These are phyloP conservation scores for Thomomys bottae DNA, from an alignment of 2,113 vertebrate species.

Conservation along the genomic window DNA sequence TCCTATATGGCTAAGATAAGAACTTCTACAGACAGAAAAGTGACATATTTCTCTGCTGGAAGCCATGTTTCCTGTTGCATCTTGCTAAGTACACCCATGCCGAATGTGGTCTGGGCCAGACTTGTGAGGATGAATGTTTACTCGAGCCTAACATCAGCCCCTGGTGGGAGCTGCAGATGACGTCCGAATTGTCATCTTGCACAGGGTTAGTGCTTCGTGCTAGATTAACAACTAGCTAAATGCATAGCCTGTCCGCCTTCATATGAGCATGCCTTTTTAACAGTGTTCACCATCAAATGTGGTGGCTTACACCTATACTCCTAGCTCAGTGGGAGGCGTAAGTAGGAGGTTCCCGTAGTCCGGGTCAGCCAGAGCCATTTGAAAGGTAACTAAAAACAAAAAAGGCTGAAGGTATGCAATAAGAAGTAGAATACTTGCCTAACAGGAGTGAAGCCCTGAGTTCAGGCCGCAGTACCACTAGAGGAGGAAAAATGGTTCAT, in stretches of 20 bases:
- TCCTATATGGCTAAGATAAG: background rate
- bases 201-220: background rate
- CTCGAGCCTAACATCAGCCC: background rate
- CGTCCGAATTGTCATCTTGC: background rate
- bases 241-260: background rate
- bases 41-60: background rate
- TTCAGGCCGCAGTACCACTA: too few relatives aligned
- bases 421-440: too few relatives aligned
- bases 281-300: background rate
- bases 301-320: too few relatives aligned
- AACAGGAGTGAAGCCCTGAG: too few relatives aligned
- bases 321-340: too few relatives aligned
- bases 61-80: background rate
- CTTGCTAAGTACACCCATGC: background rate
- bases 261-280: background rate
- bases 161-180: background rate
- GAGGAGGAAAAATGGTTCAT: too few relatives aligned
- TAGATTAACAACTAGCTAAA: background rate
- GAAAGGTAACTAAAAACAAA: too few relatives aligned
- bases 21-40: background rate
- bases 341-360: too few relatives aligned
- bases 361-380: too few relatives aligned
- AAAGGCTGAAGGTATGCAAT: too few relatives aligned
- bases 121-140: background rate
- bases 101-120: background rate